Evolutionary conservation across 2,888 invertebrate genomes (phyloP), one percentile per base, ranked within the genome.

Genomic region (Augiades crinisus): DNA sequence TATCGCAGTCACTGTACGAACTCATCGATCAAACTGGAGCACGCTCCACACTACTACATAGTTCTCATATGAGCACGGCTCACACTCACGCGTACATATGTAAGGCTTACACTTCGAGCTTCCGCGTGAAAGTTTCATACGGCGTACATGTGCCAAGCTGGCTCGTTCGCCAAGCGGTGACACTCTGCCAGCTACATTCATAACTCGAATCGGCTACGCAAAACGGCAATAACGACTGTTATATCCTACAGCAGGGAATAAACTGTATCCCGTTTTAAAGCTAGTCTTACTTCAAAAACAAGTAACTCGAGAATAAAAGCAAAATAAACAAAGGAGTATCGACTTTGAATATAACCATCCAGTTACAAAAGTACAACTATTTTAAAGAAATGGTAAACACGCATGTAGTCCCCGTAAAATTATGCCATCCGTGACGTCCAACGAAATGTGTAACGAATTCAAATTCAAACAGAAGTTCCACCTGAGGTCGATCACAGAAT

Each of bases 1-100:
- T 77, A 75, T 75, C 73, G 69, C 62, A 65, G 74, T 65, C 73
- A 78, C 72, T 70, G 70, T 70, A 67, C 58, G 64, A 72, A 69
- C 72, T 75, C 80, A 83, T 84, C 81, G 80, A 84, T 84, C 84
- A 82, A 78, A 77, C 69, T 61, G 55, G 65, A 68, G 64, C 63
- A 62, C 60, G 62, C 62, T 62, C 64, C 63, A 62, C 60, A 61
- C 62, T 62, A 47, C 43, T 55, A 51, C 57, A 52, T 37, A 46
- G 30, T 24, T 54, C 58, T 55, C 60, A 55, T 64, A 61, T 51
- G 56, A 61, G 65, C 61, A 60, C 58, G 54, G 41, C 17, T 41
- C 10, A 31, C 13, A 27, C 24, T 12, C 19, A 34, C 34, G 41
- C 13, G 21, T 19, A 43, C 5, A 36, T 27, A 10, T 12, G 16